Percentiles rank a stretch among this genome's conserved stretches.
Conservation (phyloP, 53 echinoderm and acorn worm genomes). For the Hippasteria phrygiana region DNA sequence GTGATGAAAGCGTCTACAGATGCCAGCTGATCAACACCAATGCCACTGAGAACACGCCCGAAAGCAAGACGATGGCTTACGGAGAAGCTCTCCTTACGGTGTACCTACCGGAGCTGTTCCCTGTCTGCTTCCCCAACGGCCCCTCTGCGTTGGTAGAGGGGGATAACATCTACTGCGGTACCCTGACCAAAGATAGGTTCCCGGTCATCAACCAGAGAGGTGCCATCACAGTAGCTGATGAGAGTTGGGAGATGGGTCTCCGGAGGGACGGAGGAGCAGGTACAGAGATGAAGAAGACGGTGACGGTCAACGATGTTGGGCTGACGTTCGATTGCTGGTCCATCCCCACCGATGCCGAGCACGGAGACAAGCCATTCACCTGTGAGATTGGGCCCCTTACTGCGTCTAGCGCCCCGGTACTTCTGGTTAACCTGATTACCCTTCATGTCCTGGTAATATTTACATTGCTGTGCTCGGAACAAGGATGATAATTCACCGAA, state of each 20-base stretch:
- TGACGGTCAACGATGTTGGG: conserved; percentile 46
- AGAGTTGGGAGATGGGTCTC: conserved; percentile 45
- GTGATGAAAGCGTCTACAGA: conserved; percentile 53
- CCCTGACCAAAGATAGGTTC: conserved; percentile 54
- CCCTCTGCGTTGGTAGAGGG: conserved; percentile 44
- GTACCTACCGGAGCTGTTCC: conserved; percentile 58
- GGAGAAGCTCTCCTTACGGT: conserved; percentile 53
- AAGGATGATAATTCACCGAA: conserved; percentile 11
- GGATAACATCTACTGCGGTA: conserved; percentile 58
- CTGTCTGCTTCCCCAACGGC: conserved; percentile 57
- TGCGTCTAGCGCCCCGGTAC: not conserved
- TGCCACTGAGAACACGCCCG: conserved; percentile 21
- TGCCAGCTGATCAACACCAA: conserved; percentile 57
- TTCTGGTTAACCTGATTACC: not conserved
- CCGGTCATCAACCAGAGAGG: conserved; percentile 56
- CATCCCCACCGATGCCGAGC: conserved; percentile 53
- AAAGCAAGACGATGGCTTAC: conserved; percentile 45
- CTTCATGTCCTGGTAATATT: not conserved
- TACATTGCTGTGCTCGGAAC: conserved; percentile 30
- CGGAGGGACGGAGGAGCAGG: conserved; percentile 52
- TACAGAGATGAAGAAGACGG: conserved; percentile 54
- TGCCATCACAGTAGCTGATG: conserved; percentile 36
- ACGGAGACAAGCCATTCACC: conserved; percentile 57
- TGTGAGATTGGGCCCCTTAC: conserved; percentile 51
- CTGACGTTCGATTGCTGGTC: conserved; percentile 59